Conservation (phyloP, 2,888 invertebrate species). For the Drosophila nigricruria region DNA sequence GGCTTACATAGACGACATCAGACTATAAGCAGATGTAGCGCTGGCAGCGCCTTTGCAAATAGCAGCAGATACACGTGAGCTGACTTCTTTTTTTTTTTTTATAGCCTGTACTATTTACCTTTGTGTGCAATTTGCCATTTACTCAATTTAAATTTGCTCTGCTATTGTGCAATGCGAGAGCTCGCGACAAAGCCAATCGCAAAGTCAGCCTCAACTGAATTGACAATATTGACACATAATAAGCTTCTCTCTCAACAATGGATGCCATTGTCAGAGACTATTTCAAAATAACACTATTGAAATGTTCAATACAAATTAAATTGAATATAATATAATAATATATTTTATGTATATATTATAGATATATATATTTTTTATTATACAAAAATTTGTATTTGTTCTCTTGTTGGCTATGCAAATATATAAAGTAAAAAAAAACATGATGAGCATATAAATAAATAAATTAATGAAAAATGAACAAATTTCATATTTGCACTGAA, state of each 20-base stretch:
- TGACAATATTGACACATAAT: conserved; percentile 33
- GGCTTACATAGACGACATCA: conserved; percentile 28
- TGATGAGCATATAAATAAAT: background rate
- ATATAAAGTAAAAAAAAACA: background rate
- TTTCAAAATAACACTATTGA: conserved; percentile 14
- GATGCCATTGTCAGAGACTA: conserved; percentile 6
- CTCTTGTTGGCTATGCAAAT: background rate
- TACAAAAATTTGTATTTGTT: background rate
- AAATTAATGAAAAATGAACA: background rate
- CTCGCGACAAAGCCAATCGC: conserved; percentile 35
- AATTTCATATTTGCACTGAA: background rate
- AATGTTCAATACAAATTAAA: conserved; percentile 14
- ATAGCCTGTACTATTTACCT: conserved; percentile 46
- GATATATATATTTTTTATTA: background rate
- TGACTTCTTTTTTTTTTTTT: conserved; percentile 19
- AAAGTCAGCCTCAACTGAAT: conserved; percentile 18
- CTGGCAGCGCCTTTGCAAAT: conserved; percentile 35
- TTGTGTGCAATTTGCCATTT: conserved; percentile 74
- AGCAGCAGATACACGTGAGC: conserved; percentile 54
- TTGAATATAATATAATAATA: background rate
- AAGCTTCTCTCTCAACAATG: conserved; percentile 25
- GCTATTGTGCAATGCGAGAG: conserved; percentile 35
- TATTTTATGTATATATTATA: background rate
- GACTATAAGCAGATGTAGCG: background rate
- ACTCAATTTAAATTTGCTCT: conserved; percentile 72